Evolutionary conservation across 2,888 invertebrate genomes (phyloP), one percentile per base, ranked within the genome.

Genomic region (Dasypolia templi): DNA sequence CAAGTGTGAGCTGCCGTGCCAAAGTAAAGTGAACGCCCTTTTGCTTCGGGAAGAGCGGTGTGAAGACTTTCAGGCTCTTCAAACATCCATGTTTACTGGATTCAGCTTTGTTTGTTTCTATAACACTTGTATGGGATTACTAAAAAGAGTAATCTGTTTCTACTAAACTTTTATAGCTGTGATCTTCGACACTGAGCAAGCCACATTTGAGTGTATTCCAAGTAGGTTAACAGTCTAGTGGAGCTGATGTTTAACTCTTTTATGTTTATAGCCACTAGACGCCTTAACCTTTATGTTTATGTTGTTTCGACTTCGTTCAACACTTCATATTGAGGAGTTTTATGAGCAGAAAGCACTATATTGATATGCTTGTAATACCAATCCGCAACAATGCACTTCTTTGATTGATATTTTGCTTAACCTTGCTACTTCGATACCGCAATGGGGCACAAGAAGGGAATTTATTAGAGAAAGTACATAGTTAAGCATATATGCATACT

Each of bases 11-110:
- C 90, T 81, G 87, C 90, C 81, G 87, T 88, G 90, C 89, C 88
- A 90, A 91, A 91, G 91, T 89, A 91, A 92, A 92, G 89, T 89
- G 90, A 90, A 91, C 91, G 92, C 92, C 89, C 89, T 91, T 91
- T 91, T 91, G 90, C 91, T 90, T 91, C 89, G 84, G 88, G 80
- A 86, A 87, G 83, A 89, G 83, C 82, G 80, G 87, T 88, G 89
- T 88, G 88, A 90, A 91, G 89, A 87, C 86, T 90, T 89, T 89
- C 88, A 89, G 86, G 88, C 88, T 90, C 87, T 89, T 86, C 87
- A 88, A 87, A 88, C 86, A 87, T 75, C 51, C 29, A 79, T 79
- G 76, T 87, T 80, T 79, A 86, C 86, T 84, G 81, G 81, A 83
- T 85, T 35, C 55, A 59, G 66, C 61, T 77, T 69, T 81, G 73